A percentile compares a stretch with the other conserved stretches of the same genome.
phyloP scores from a whole-genome alignment of 2,113 vertebrate genomes.

The Protobothrops flavoviridis region DNA sequence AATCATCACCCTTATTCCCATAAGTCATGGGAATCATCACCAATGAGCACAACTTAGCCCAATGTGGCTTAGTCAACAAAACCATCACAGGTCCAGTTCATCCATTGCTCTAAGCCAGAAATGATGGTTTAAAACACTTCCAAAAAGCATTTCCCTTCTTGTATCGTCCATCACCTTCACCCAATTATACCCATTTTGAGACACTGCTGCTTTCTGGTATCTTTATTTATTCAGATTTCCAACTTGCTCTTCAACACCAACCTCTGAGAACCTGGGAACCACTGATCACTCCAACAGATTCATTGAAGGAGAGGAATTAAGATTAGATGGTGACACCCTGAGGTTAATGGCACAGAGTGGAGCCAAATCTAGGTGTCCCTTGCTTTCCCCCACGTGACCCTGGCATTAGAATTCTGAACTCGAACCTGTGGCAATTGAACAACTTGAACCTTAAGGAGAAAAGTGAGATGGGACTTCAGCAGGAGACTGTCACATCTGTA shows the following conservation, averaged over 20 bases:
- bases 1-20: neutral
- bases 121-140: neutral
- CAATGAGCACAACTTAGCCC: neutral
- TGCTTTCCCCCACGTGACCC: neutral
- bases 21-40: neutral
- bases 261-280: neutral
- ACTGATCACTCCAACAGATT: neutral
- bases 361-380: neutral
- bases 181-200: neutral
- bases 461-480: neutral
- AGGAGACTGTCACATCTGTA: neutral
- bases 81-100: neutral
- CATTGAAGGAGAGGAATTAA: neutral
- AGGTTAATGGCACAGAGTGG: neutral
- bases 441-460: no score
- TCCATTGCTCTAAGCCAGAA: neutral
- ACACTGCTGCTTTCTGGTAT: neutral
- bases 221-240: neutral
- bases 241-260: neutral
- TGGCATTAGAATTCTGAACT: neutral
- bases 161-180: neutral
- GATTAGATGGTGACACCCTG: neutral
- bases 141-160: neutral
- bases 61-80: neutral
- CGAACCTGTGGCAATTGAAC: neutral